These are phyloP conservation scores for Aurelia aurita DNA, from an alignment of 30 jellyfish, hydroid and myxozoan genomes.

Conservation along the genomic window DNA sequence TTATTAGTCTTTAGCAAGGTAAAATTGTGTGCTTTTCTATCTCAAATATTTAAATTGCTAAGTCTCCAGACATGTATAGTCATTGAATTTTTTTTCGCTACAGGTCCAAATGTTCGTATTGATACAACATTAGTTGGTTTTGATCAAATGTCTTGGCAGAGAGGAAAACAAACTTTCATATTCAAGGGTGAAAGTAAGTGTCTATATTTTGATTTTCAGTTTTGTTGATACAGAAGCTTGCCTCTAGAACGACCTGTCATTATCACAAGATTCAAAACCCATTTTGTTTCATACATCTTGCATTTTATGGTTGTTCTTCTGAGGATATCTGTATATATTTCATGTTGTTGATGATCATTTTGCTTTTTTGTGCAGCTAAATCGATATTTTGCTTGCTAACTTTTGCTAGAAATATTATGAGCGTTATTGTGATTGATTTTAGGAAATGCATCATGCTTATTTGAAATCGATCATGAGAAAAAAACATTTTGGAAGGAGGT, in stretches of 20 bases:
- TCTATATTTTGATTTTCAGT: not conserved
- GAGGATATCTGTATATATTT: not conserved
- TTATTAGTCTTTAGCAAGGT: too few relatives aligned
- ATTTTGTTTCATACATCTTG: too few relatives aligned
- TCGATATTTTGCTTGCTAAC: not conserved
- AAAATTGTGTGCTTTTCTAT: too few relatives aligned
- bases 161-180: conserved; percentile 93
- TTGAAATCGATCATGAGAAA: conserved; percentile 86
- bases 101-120: conserved; percentile 95
- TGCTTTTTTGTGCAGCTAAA: not conserved
- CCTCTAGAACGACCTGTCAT: too few relatives aligned
- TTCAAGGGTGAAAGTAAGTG: conserved; percentile 94
- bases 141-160: conserved; percentile 98
- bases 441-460: conserved; percentile 79
- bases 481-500: conserved; percentile 91
- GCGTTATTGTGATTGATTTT: not conserved
- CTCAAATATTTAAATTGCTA: too few relatives aligned
- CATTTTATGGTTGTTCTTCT: not conserved
- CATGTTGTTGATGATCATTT: not conserved
- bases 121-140: conserved; percentile 96
- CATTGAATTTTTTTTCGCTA: not conserved
- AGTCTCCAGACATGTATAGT: too few relatives aligned
- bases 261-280: too few relatives aligned
- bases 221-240: too few relatives aligned
- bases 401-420: too few relatives aligned